Evolutionary conservation across 2,888 invertebrate genomes (phyloP).

Genomic region (Trachelus troglodyta): DNA sequence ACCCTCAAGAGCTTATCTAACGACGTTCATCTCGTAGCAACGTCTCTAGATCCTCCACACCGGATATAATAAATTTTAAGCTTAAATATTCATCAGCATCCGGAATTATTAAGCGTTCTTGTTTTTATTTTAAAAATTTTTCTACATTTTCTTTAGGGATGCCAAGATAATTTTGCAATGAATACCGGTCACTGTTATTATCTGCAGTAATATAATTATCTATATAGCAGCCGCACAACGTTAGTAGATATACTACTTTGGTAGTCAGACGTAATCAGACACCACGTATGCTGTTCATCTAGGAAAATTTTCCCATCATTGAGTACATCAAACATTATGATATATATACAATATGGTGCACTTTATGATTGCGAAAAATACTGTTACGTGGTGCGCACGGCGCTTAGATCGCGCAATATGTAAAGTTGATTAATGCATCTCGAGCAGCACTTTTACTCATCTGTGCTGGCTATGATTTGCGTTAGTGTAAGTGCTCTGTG

Average conservation of each 20-base stretch:
- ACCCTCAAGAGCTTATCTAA: neutral
- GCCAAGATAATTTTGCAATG: neutral
- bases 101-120: neutral
- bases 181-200: neutral
- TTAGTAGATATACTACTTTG: neutral
- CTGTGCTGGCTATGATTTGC: neutral
- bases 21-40: neutral
- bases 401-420: neutral
- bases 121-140: neutral
- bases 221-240: neutral
- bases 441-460: neutral
- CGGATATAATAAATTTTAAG: slow-evolving; percentile 17
- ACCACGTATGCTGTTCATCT: neutral
- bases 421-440: slow-evolving; percentile 13
- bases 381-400: neutral
- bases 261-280: neutral
- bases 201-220: neutral
- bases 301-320: neutral
- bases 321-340: neutral
- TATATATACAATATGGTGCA: neutral
- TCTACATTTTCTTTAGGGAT: neutral
- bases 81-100: slow-evolving; percentile 9
- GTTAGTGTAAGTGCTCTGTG: neutral
- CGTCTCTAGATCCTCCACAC: neutral
- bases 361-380: neutral